phyloP scores from a whole-genome alignment of 2,797 vertebrate species.

The Rhinatrema bivittatum region DNA sequence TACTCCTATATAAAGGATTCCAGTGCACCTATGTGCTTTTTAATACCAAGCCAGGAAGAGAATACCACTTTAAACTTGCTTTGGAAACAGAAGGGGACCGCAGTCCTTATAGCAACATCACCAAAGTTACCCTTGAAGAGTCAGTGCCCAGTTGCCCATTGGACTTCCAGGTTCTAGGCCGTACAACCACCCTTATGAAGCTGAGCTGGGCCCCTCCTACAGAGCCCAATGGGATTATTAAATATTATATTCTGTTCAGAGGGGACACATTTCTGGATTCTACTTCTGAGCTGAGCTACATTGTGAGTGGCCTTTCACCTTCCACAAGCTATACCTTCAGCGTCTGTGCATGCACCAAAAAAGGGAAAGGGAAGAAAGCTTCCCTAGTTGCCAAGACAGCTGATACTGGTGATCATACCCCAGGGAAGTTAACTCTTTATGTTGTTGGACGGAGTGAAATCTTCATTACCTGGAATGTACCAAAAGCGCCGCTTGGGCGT shows the following conservation, averaged over 20 bases:
- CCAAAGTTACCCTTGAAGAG: slow-evolving; percentile 7
- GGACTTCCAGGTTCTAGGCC: slow-evolving; percentile 27
- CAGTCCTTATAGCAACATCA: slow-evolving; percentile 29
- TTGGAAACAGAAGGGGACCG: slow-evolving; percentile 33
- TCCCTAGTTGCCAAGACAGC: slow-evolving; percentile 12
- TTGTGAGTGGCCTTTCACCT: slow-evolving; percentile 27
- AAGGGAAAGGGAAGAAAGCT: slow-evolving; percentile 12
- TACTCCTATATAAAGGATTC: slow-evolving; percentile 26
- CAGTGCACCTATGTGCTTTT: slow-evolving; percentile 18
- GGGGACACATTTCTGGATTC: slow-evolving; percentile 18
- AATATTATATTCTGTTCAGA: slow-evolving; percentile 23
- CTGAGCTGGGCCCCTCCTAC: slow-evolving; percentile 32
- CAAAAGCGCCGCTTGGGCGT: slow-evolving; percentile 22
- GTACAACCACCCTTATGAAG: slow-evolving; percentile 27
- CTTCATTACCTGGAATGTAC: slow-evolving; percentile 34
- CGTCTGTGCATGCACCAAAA: slow-evolving; percentile 24
- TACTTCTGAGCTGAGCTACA: slow-evolving; percentile 23
- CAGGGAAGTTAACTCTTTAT: slow-evolving; percentile 16
- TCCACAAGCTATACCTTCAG: slow-evolving; percentile 21
- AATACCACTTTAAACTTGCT: slow-evolving; percentile 15
- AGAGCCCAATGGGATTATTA: slow-evolving; percentile 4
- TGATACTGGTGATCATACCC: slow-evolving; percentile 28
- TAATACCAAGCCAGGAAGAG: slow-evolving; percentile 3
- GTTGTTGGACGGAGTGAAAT: slow-evolving; percentile 38
- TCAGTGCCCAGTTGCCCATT: slow-evolving; percentile 12